A percentile compares a stretch with the other conserved stretches of the same genome.
These are phyloP conservation scores for Priocnemis perturbator DNA, from an alignment of 2,888 invertebrate species.

Conservation along the genomic window DNA sequence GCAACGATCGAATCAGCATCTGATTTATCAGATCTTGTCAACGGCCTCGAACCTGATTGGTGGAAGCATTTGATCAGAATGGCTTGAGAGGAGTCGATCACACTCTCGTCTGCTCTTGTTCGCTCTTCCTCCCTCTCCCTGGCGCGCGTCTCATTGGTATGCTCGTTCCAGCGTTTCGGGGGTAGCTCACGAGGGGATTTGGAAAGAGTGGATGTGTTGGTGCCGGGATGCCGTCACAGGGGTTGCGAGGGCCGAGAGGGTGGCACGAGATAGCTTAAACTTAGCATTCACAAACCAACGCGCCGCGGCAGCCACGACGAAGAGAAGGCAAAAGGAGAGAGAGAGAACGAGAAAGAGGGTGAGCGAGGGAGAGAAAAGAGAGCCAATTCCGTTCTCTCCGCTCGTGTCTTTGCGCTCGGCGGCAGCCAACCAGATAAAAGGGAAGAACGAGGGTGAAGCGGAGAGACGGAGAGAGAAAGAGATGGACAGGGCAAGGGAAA, in stretches of 20 bases:
- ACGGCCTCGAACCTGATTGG: constrained; percentile 31
- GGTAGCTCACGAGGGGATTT: constrained; percentile 50
- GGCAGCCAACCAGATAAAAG: constrained; percentile 61
- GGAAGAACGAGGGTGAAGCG: constrained; percentile 34
- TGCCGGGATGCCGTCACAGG: constrained; percentile 48
- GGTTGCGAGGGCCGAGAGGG: constrained; percentile 38
- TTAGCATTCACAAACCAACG: constrained; percentile 70
- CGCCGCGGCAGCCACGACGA: constrained; percentile 47
- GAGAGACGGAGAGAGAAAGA: constrained; percentile 36
- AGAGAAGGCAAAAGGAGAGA: constrained; percentile 23
- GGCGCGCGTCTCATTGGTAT: constrained; percentile 63
- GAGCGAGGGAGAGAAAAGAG: constrained; percentile 42
- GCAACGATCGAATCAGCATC: no score
- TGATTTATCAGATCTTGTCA: constrained; percentile 25
- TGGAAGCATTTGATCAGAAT: constrained; percentile 35
- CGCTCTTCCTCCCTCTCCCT: constrained; percentile 16
- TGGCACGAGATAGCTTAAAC: constrained; percentile 64
- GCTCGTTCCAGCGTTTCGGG: constrained; percentile 61
- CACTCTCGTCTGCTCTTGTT: neutral
- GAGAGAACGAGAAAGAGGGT: constrained; percentile 19
- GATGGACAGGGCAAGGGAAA: constrained; percentile 32
- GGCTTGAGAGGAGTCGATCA: constrained; percentile 38
- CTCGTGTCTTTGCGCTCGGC: constrained; percentile 50
- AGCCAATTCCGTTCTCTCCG: constrained; percentile 58
- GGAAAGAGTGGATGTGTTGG: constrained; percentile 50